Conservation (phyloP, 1,140 invertebrate species). For the Drosophila seguyi region DNA sequence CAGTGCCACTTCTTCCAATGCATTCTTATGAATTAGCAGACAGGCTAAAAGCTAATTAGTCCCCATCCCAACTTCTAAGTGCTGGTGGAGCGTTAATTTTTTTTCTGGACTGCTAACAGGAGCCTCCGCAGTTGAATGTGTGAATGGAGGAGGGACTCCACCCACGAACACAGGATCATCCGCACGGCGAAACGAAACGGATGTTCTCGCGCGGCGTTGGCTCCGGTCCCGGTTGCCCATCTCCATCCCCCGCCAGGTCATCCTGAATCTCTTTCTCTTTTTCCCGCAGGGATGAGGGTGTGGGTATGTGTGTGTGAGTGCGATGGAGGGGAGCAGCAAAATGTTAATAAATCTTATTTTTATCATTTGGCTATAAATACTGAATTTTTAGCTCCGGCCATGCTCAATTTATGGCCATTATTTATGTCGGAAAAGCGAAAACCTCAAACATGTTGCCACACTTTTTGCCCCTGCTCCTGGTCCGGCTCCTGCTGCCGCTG, state of each 20-base stretch:
- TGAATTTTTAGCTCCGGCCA: slow-evolving; percentile 85
- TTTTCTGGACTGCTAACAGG: slow-evolving; percentile 43
- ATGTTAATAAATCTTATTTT: slow-evolving; percentile 86
- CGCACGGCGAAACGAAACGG: slow-evolving; percentile 68
- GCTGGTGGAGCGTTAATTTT: slow-evolving; percentile 60
- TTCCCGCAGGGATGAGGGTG: slow-evolving; percentile 33
- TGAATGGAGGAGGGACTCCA: slow-evolving; percentile 1
- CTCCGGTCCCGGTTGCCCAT: slow-evolving; percentile 39
- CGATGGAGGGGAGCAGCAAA: slow-evolving; percentile 67
- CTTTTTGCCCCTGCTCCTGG: slow-evolving; percentile 53
- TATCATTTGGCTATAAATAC: slow-evolving; percentile 85
- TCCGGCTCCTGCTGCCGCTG: slow-evolving; percentile 6
- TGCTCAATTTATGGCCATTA: slow-evolving; percentile 85
- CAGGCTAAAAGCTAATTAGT: slow-evolving; percentile 77
- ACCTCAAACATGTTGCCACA: slow-evolving; percentile 84
- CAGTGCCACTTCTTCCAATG: slow-evolving; percentile 16
- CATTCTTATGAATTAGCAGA: slow-evolving; percentile 64
- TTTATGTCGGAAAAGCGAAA: slow-evolving; percentile 85
- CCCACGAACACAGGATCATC: slow-evolving; percentile 60
- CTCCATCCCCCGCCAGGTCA: slow-evolving; percentile 22
- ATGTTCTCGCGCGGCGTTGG: slow-evolving; percentile 65
- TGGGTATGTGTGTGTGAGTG: slow-evolving; percentile 26
- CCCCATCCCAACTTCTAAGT: slow-evolving; percentile 1
- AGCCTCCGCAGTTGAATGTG: slow-evolving; percentile 38
- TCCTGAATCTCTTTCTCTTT: slow-evolving; percentile 40